Percentiles rank a stretch among this genome's conserved stretches.
Conservation (phyloP, 2,888 invertebrate genomes). For the Dysmachus trigonus region DNA sequence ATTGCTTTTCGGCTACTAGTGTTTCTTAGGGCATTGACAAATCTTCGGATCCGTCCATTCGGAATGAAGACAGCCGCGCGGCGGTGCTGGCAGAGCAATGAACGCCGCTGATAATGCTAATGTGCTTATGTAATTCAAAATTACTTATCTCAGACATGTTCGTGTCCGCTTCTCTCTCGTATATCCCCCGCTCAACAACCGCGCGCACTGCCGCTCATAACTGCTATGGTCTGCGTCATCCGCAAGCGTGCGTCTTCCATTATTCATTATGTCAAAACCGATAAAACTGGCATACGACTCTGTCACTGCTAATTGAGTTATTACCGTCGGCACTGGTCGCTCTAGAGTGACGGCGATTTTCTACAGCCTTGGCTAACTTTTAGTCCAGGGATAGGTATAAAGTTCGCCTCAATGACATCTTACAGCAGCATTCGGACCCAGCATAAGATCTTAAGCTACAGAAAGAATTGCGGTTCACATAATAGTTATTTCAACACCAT, state of each 20-base stretch:
- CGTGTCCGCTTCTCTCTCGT: not conserved
- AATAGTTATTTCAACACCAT: not conserved
- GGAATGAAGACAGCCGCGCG: not conserved
- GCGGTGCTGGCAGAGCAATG: constrained; percentile 6
- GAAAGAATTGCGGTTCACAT: not conserved
- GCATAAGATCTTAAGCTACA: not conserved
- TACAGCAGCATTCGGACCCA: not conserved
- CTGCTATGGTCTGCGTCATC: not conserved
- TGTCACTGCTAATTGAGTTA: constrained; percentile 38
- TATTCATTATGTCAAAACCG: constrained; percentile 64
- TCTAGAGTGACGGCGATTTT: not conserved
- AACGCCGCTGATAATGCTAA: constrained; percentile 48
- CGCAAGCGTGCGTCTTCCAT: constrained; percentile 52
- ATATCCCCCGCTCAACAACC: not conserved
- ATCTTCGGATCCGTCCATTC: constrained; percentile 1
- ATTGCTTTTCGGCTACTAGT: constrained; percentile 36
- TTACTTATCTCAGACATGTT: constrained; percentile 44
- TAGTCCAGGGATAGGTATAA: not conserved
- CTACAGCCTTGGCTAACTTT: not conserved
- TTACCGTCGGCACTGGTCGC: not conserved
- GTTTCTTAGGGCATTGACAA: constrained; percentile 9
- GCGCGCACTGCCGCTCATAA: not conserved
- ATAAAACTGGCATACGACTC: constrained; percentile 60
- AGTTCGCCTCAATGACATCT: not conserved
- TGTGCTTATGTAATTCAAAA: constrained; percentile 48